phyloP scores from a whole-genome alignment of 2,113 vertebrate species.

The Oreocharis arfaki region DNA sequence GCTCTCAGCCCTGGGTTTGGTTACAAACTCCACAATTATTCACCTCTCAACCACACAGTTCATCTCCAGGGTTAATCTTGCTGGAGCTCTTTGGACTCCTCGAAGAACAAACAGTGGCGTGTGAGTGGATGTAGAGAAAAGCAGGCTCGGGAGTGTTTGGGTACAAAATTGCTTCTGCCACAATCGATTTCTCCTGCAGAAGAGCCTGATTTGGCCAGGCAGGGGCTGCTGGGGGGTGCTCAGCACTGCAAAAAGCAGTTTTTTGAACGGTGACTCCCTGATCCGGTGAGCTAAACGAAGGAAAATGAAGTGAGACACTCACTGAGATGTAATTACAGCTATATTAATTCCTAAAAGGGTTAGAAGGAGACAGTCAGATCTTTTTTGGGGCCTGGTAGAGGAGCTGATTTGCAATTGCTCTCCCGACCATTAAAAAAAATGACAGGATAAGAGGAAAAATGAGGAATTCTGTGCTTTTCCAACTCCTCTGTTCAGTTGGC shows the following conservation, averaged over 20 bases:
- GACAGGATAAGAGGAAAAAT: neutral
- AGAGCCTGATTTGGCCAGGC: neutral
- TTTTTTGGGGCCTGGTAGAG: neutral
- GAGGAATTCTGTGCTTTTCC: neutral
- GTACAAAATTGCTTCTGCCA: slow-evolving; percentile 1
- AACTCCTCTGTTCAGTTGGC: neutral
- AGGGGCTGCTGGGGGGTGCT: neutral
- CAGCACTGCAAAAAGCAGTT: neutral
- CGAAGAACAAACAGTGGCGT: neutral
- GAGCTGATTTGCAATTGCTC: neutral
- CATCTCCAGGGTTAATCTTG: neutral
- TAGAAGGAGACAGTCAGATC: neutral
- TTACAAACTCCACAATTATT: neutral
- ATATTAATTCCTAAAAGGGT: neutral
- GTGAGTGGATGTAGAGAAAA: neutral
- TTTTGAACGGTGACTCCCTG: neutral
- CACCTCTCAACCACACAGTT: accelerated
- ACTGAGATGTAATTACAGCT: neutral
- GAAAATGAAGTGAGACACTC: neutral
- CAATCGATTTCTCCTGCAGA: neutral
- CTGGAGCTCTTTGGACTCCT: neutral
- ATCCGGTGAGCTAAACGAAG: neutral
- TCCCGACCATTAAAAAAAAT: neutral
- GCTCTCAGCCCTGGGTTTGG: neutral
- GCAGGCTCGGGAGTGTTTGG: neutral